Evolutionary conservation across 2,113 vertebrate genomes (phyloP).

Genomic region (Pseudorasbora parva): DNA sequence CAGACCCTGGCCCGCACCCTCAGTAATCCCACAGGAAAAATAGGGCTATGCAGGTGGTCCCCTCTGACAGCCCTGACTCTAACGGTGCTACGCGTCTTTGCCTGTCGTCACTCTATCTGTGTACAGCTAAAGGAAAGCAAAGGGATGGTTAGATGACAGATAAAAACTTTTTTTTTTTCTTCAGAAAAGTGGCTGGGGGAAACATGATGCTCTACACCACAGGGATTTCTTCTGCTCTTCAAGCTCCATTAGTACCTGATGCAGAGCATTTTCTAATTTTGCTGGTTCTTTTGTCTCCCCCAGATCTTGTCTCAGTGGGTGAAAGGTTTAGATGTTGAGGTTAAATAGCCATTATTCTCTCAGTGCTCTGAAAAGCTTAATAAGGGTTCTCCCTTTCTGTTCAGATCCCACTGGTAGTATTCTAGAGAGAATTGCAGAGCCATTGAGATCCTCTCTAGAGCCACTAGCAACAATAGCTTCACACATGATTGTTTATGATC

Average conservation of each 20-base stretch:
- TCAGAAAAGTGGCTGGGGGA: slow-evolving; percentile 46
- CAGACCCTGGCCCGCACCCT: slow-evolving; percentile 63
- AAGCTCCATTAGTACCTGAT: slow-evolving; percentile 70
- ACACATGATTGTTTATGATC: slow-evolving; percentile 14
- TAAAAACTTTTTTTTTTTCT: slow-evolving; percentile 11
- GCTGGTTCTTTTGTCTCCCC: slow-evolving; percentile 18
- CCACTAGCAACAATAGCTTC: slow-evolving; percentile 23
- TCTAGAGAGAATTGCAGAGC: not conserved
- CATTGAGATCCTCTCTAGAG: slow-evolving; percentile 26
- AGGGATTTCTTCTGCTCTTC: slow-evolving; percentile 67
- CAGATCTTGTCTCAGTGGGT: slow-evolving; percentile 40
- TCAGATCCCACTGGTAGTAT: not conserved
- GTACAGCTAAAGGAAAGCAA: slow-evolving; percentile 66
- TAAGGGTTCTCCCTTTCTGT: slow-evolving; percentile 37
- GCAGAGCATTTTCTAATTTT: slow-evolving; percentile 42
- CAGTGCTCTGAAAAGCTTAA: slow-evolving; percentile 21
- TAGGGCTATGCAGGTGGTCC: slow-evolving; percentile 72
- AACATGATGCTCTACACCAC: slow-evolving; percentile 61
- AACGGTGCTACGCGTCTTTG: slow-evolving; percentile 40
- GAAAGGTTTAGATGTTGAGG: slow-evolving; percentile 25
- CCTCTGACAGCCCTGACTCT: slow-evolving; percentile 62
- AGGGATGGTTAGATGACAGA: slow-evolving; percentile 72
- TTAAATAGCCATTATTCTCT: slow-evolving; percentile 38
- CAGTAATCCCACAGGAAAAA: slow-evolving; percentile 75
- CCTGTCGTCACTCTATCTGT: slow-evolving; percentile 55